These are phyloP conservation scores for Zoanthus sociatus DNA, from an alignment of 92 coral and sea anemone species.

Conservation along the genomic window DNA sequence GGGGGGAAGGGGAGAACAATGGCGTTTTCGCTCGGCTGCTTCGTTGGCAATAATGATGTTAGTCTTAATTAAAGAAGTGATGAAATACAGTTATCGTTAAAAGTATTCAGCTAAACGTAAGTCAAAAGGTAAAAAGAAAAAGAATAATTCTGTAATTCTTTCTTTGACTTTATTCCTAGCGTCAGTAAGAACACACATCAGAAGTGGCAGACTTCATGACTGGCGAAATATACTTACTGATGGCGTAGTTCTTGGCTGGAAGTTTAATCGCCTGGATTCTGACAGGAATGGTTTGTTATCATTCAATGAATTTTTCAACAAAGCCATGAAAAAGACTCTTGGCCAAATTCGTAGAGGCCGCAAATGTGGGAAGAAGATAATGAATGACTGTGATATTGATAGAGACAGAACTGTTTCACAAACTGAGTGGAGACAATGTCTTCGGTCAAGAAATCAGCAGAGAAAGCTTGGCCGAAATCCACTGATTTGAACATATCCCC, in stretches of 20 bases:
- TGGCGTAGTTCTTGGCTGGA: slow-evolving; percentile 88
- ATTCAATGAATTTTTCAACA: slow-evolving; percentile 71
- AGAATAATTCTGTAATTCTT: neutral
- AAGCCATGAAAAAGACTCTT: slow-evolving; percentile 79
- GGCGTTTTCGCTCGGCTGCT: too few relatives aligned
- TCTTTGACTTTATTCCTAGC: slow-evolving; percentile 1
- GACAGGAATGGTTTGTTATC: slow-evolving; percentile 78
- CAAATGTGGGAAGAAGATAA: slow-evolving; percentile 89
- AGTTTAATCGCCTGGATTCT: slow-evolving; percentile 82
- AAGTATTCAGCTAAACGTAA: too few relatives aligned
- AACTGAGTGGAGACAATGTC: slow-evolving; percentile 85
- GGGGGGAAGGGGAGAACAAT: too few relatives aligned
- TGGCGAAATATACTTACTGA: slow-evolving; percentile 77
- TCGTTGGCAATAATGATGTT: too few relatives aligned
- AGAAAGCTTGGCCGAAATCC: slow-evolving; percentile 25
- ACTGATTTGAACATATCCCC: neutral
- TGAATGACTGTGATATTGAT: slow-evolving; percentile 83
- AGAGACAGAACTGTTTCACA: slow-evolving; percentile 80
- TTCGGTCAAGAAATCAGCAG: slow-evolving; percentile 50
- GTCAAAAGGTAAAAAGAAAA: neutral
- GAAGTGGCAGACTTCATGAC: slow-evolving; percentile 73
- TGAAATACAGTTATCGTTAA: too few relatives aligned
- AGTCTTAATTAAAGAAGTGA: too few relatives aligned
- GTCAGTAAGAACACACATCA: slow-evolving; percentile 68
- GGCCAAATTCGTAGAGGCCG: slow-evolving; percentile 90